Evolutionary conservation across 2,113 vertebrate genomes (phyloP).

Genomic region (Dermatemys mawii): DNA sequence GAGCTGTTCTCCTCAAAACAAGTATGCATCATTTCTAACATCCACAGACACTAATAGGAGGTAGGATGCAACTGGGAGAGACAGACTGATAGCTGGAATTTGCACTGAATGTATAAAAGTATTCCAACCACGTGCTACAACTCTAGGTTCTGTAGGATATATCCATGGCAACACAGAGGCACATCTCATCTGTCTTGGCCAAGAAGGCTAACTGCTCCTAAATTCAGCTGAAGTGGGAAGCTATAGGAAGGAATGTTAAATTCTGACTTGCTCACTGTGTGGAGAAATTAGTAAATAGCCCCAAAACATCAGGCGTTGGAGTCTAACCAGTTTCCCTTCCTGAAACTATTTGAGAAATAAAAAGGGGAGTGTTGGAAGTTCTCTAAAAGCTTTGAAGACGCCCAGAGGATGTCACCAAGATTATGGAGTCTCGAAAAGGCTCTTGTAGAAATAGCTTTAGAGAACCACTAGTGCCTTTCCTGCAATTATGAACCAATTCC

Average conservation of each 20-base stretch:
- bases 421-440: background rate
- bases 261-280: background rate
- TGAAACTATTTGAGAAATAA: background rate
- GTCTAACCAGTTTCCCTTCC: background rate
- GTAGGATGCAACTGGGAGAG: background rate
- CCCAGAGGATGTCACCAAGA: background rate
- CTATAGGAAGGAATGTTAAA: background rate
- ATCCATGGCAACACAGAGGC: background rate
- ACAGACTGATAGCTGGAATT: background rate
- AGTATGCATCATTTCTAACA: background rate
- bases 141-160: background rate
- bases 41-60: background rate
- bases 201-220: background rate
- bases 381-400: background rate
- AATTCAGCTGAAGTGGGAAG: background rate
- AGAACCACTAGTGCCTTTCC: background rate
- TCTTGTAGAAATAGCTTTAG: background rate
- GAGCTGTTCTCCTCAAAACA: background rate
- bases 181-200: background rate
- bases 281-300: background rate
- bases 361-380: background rate
- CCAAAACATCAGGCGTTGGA: background rate
- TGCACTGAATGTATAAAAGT: background rate
- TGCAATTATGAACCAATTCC: background rate
- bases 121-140: background rate